A percentile compares a stretch with the other conserved stretches of the same genome.
Evolutionary conservation across 2,888 invertebrate genomes (phyloP).

Genomic region (Anoncus sp.): DNA sequence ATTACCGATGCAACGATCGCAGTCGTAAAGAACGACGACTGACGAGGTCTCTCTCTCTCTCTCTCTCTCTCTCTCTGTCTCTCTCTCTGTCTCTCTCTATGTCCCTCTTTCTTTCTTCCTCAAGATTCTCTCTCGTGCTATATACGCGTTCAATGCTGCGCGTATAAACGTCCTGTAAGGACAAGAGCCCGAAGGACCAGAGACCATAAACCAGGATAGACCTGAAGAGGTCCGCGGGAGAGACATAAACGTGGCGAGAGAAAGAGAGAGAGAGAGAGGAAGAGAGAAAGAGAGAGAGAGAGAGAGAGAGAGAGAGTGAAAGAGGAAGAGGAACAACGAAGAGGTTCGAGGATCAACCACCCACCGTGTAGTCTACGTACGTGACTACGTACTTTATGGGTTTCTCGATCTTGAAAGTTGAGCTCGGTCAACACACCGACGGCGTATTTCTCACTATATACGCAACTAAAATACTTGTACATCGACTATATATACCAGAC

Average conservation of each 20-base stretch:
- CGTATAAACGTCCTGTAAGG: constrained; percentile 55
- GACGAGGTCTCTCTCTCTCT: constrained; percentile 24
- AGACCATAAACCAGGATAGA: constrained; percentile 60
- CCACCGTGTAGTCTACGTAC: constrained; percentile 52
- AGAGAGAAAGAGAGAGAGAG: neutral
- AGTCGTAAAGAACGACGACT: constrained; percentile 55
- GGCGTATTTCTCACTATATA: constrained; percentile 21
- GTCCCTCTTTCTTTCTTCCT: neutral
- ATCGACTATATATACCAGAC: neutral
- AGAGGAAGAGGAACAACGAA: constrained; percentile 11
- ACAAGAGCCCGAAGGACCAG: constrained; percentile 46
- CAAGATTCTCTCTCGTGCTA: constrained; percentile 1
- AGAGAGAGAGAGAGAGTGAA: constrained; percentile 12
- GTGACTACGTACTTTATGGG: constrained; percentile 55
- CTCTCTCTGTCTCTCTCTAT: constrained; percentile 12
- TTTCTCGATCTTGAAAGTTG: constrained; percentile 47
- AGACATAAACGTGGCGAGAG: neutral
- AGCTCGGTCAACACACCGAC: constrained; percentile 17
- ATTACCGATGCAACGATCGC: constrained; percentile 43
- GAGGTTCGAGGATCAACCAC: constrained; percentile 56
- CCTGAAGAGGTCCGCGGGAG: constrained; percentile 11
- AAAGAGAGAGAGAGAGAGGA: neutral
- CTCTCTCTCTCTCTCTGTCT: too few relatives aligned
- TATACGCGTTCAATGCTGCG: constrained; percentile 7
- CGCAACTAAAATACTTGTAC: constrained; percentile 7